A percentile compares a stretch with the other conserved stretches of the same genome.
phyloP scores from a whole-genome alignment of 1,140 invertebrate genomes.

The Charaxes varanes region DNA sequence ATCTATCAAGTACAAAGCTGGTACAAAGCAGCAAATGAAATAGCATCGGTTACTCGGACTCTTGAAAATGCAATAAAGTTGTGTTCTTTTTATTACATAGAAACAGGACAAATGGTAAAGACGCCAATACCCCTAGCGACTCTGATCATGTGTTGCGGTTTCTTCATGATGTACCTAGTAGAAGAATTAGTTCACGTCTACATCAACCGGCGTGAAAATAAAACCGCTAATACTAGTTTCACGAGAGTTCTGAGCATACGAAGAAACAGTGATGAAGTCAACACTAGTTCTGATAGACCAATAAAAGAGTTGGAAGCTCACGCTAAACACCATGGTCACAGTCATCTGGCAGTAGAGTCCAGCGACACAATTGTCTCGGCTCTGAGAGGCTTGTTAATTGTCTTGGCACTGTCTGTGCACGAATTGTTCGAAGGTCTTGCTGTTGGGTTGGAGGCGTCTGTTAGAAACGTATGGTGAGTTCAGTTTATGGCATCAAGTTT shows the following conservation, averaged over 20 bases:
- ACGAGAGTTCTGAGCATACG: slow-evolving; percentile 58
- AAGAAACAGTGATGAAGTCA: slow-evolving; percentile 27
- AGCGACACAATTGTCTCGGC: slow-evolving; percentile 79
- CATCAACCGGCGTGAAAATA: slow-evolving; percentile 72
- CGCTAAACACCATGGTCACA: slow-evolving; percentile 66
- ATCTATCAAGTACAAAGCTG: no score
- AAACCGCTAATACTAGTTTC: slow-evolving; percentile 48
- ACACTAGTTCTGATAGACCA: slow-evolving; percentile 15
- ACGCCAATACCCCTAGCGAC: slow-evolving; percentile 81
- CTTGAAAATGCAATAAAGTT: no score
- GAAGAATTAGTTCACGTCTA: slow-evolving; percentile 87
- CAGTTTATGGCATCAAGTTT: no score
- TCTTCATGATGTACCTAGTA: slow-evolving; percentile 89
- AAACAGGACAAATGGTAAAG: no score
- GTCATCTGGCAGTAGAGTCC: slow-evolving; percentile 47
- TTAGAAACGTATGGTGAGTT: slow-evolving; percentile 81
- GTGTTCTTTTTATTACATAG: no score
- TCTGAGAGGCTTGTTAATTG: slow-evolving; percentile 84
- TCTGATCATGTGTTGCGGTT: slow-evolving; percentile 82
- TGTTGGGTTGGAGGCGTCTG: slow-evolving; percentile 85
- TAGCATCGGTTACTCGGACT: no score
- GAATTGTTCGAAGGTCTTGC: slow-evolving; percentile 94
- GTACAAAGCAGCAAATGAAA: no score
- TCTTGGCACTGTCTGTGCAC: slow-evolving; percentile 92
- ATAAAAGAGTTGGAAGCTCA: slow-evolving; percentile 43